phyloP scores from a whole-genome alignment of 2,888 invertebrate genomes.

The Mycalesis mineus region DNA sequence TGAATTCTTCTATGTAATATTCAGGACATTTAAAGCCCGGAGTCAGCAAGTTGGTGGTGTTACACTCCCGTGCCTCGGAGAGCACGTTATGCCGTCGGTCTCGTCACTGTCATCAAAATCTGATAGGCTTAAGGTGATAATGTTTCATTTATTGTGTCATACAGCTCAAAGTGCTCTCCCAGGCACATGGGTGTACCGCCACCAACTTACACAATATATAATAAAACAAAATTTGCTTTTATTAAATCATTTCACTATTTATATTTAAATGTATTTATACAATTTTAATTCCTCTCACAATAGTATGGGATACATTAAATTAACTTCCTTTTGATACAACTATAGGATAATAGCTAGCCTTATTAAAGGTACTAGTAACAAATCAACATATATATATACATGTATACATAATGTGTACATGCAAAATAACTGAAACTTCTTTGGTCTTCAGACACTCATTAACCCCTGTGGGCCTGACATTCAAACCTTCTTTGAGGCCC shows the following conservation, averaged over 20 bases:
- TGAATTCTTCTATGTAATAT: too few relatives aligned
- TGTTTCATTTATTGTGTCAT: too few relatives aligned
- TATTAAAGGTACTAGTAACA: neutral
- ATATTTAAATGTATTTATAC: neutral
- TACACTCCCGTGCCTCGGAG: too few relatives aligned
- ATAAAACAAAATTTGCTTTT: neutral
- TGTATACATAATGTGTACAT: neutral
- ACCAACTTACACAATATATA: neutral
- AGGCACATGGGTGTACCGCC: too few relatives aligned
- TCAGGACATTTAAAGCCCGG: too few relatives aligned
- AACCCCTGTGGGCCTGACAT: too few relatives aligned
- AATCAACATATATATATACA: neutral
- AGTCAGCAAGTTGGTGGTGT: too few relatives aligned
- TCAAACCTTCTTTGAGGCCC: too few relatives aligned
- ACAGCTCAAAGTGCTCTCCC: too few relatives aligned
- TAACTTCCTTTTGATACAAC: neutral
- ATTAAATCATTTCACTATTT: constrained; percentile 7
- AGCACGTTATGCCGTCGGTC: too few relatives aligned
- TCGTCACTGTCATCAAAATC: too few relatives aligned
- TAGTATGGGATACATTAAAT: neutral
- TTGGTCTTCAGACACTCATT: neutral
- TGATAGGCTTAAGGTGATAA: too few relatives aligned
- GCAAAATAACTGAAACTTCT: neutral
- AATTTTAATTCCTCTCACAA: neutral
- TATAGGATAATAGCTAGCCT: constrained; percentile 3